Evolutionary conservation across 2,888 invertebrate genomes (phyloP).

Genomic region (Palloptera scutellata): DNA sequence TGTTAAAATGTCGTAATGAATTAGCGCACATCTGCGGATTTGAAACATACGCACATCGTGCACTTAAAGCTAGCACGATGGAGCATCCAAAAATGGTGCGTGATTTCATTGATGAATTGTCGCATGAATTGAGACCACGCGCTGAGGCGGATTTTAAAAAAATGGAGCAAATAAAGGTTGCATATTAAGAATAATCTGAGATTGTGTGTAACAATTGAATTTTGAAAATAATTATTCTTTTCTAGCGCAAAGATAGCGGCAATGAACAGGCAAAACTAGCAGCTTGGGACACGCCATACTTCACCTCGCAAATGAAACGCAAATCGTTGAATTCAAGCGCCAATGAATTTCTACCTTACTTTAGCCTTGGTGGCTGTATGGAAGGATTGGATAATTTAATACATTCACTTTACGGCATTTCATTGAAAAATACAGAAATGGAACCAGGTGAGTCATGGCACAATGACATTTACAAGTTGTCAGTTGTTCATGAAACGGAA

Average conservation of each 20-base stretch:
- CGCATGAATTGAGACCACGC: conserved; percentile 73
- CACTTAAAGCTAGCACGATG: conserved; percentile 86
- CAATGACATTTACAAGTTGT: conserved; percentile 88
- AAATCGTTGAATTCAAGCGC: conserved; percentile 75
- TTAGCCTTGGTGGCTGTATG: conserved; percentile 94
- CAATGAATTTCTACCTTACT: conserved; percentile 82
- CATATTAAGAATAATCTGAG: not conserved
- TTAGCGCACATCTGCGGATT: conserved; percentile 91
- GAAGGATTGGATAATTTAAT: conserved; percentile 94
- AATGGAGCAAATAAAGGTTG: conserved; percentile 78
- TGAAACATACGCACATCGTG: conserved; percentile 85
- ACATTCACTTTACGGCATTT: conserved; percentile 82
- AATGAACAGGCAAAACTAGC: conserved; percentile 62
- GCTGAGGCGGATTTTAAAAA: conserved; percentile 78
- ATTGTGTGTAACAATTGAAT: conserved; percentile 77
- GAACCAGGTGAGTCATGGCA: conserved; percentile 87
- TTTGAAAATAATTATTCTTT: conserved; percentile 35
- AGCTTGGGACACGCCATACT: conserved; percentile 91
- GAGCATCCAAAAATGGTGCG: conserved; percentile 81
- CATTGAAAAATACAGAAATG: conserved; percentile 76
- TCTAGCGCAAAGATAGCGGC: conserved; percentile 50
- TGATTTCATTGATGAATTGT: conserved; percentile 81
- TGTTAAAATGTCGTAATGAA: conserved; percentile 78
- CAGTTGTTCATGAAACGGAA: conserved; percentile 83
- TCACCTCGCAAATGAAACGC: conserved; percentile 77